Evolutionary conservation across 2,888 invertebrate species (phyloP).

Genomic region (Callimorpha dominula): DNA sequence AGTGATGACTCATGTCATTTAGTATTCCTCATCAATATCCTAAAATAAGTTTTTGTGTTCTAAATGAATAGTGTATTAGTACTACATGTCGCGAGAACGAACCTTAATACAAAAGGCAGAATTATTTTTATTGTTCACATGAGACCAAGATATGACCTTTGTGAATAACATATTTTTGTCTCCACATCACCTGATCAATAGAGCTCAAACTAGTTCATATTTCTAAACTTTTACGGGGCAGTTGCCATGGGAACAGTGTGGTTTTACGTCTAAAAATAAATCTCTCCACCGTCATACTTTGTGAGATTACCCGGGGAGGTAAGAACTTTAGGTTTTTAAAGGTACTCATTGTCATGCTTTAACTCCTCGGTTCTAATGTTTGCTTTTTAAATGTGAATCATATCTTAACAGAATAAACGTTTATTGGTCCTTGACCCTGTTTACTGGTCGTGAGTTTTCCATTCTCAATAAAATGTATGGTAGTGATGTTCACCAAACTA

Average conservation of each 20-base stretch:
- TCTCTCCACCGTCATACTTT: neutral
- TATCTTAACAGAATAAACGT: too few species aligned
- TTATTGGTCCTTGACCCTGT: too few species aligned
- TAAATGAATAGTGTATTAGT: neutral
- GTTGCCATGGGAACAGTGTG: neutral
- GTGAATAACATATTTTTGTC: neutral
- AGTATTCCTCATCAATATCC: too few species aligned
- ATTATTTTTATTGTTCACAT: neutral
- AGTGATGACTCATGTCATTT: too few species aligned
- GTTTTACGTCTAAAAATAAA: neutral
- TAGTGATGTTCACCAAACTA: too few species aligned
- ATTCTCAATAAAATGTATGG: too few species aligned
- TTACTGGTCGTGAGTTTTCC: too few species aligned
- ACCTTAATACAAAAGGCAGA: neutral
- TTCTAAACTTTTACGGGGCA: neutral
- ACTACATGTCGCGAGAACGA: neutral
- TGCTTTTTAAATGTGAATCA: too few species aligned
- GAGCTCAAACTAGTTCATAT: neutral
- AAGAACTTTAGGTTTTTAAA: neutral
- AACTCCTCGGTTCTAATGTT: too few species aligned
- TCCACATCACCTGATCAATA: neutral
- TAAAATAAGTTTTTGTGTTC: neutral
- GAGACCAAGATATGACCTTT: neutral
- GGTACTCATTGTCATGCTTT: too few species aligned
- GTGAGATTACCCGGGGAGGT: neutral